These are phyloP conservation scores for Molorchus minor DNA, from an alignment of 2,888 invertebrate genomes.

Conservation along the genomic window DNA sequence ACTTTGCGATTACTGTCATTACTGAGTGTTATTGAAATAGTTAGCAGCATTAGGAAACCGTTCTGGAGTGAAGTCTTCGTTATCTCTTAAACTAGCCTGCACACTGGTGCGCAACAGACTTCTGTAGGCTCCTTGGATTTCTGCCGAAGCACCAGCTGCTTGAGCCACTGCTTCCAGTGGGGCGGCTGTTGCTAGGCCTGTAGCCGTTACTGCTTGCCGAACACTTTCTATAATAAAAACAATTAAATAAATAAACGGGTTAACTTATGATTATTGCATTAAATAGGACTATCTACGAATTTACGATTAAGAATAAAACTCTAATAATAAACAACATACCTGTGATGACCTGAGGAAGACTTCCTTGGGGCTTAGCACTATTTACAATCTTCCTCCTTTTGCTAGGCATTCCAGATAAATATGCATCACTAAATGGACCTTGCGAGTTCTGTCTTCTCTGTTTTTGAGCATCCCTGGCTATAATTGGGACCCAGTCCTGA, in stretches of 20 bases:
- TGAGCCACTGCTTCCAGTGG: constrained; percentile 64
- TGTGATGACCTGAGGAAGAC: constrained; percentile 60
- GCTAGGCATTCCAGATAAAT: constrained; percentile 88
- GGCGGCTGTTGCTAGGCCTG: constrained; percentile 63
- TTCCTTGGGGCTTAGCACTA: constrained; percentile 59
- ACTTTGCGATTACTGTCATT: constrained; percentile 14
- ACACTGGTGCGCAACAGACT: constrained; percentile 64
- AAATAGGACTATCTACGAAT: too few species aligned
- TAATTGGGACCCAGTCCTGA: constrained; percentile 88
- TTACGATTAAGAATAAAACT: too few species aligned
- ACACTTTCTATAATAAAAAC: constrained; percentile 54
- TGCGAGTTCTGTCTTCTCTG: constrained; percentile 71
- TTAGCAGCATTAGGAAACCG: constrained; percentile 60
- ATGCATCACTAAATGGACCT: constrained; percentile 86
- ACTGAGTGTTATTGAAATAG: constrained; percentile 53
- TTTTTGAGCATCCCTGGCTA: constrained; percentile 79
- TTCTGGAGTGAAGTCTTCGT: constrained; percentile 62
- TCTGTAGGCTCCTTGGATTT: constrained; percentile 66
- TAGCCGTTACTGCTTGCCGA: constrained; percentile 64
- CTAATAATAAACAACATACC: constrained; percentile 47
- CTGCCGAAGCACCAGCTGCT: constrained; percentile 63
- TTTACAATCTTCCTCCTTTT: constrained; percentile 82
- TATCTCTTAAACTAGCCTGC: constrained; percentile 62
- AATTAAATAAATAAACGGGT: constrained; percentile 5
- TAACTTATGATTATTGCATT: too few species aligned